phyloP scores from a whole-genome alignment of 1,140 invertebrate genomes.

The Antheraea pernyi region DNA sequence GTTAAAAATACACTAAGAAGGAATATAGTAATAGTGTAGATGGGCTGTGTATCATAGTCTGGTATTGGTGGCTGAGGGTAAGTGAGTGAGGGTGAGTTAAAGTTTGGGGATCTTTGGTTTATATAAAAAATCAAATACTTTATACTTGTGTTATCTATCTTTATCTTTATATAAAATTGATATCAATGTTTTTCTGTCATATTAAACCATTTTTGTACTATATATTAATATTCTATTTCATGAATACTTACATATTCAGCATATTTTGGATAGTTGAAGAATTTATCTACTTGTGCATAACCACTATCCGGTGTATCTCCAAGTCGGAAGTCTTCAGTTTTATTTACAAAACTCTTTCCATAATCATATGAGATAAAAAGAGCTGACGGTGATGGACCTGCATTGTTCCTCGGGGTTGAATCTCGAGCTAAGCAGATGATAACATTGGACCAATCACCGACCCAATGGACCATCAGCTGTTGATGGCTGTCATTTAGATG shows the following conservation, averaged over 20 bases:
- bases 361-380: constrained; percentile 94
- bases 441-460: constrained; percentile 90
- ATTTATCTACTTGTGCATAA: constrained; percentile 88
- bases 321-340: constrained; percentile 84
- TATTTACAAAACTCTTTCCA: constrained; percentile 88
- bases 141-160: too few species aligned
- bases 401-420: constrained; percentile 76
- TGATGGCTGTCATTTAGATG: constrained; percentile 91
- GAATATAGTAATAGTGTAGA: too few species aligned
- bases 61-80: too few species aligned
- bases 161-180: too few species aligned
- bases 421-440: constrained; percentile 92
- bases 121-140: too few species aligned
- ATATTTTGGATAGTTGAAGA: constrained; percentile 90
- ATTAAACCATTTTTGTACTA: too few species aligned
- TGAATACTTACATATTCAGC: constrained; percentile 85
- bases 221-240: neutral
- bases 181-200: too few species aligned
- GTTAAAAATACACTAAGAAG: too few species aligned
- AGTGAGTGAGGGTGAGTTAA: too few species aligned
- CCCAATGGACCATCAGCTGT: constrained; percentile 94
- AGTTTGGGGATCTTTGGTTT: too few species aligned
- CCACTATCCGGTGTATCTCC: constrained; percentile 70
- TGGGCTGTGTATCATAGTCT: too few species aligned
- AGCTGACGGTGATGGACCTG: constrained; percentile 80